Base-by-base conservation (phyloP, 2,888 invertebrate genomes). In the Arenicola marina region DNA sequence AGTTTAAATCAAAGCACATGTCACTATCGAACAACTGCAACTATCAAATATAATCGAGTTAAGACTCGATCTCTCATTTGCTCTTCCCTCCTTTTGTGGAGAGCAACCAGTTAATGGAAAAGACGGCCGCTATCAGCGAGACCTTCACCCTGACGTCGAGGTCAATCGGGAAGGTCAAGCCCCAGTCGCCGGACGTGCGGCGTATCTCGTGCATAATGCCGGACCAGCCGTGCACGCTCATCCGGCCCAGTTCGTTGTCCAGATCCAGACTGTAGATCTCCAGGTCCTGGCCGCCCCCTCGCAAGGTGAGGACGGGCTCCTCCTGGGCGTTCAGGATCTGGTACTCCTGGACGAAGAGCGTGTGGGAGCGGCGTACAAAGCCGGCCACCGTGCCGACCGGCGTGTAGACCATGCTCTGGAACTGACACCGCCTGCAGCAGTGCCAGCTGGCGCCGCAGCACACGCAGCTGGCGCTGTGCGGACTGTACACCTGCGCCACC, bases 181-280 rank as follows among this genome's bases (percentile, higher is more conserved):
- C 71, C 18, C 61, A 62, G 55, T 72, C 72, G 2, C 32, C 15
- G 28, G 44, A 15, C 2, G 69, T 68, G 28, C 72, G 59, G 21
- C 65, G 31, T 15, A 72, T 54, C 45, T 72, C 71, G 48, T 69
- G 67, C 69, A 72, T 71, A 56, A 72, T 65, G 18, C 70, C 72
- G 4, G 57, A 60, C 71, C 72, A 71, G 44, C 68, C 62, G 44
- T 64, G 68, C 4, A 66, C 65, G 46, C 62, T 59, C 38, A 71
- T 48, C n/a, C 71, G 61, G 2, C 71, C 71, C 31, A 71, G 51
- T 28, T 63, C 67, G 24, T 61, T 51, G 46, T 64, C 61, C 44
- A 67, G 51, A 34, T 71, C 66, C 3, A 59, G 48, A 18, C 59
- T 59, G 34, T 34, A 7, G 15, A 71, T 68, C 65, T 66, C 66